These are phyloP conservation scores for Drosophila monieri DNA, from an alignment of 2,888 invertebrate species.

Conservation along the genomic window DNA sequence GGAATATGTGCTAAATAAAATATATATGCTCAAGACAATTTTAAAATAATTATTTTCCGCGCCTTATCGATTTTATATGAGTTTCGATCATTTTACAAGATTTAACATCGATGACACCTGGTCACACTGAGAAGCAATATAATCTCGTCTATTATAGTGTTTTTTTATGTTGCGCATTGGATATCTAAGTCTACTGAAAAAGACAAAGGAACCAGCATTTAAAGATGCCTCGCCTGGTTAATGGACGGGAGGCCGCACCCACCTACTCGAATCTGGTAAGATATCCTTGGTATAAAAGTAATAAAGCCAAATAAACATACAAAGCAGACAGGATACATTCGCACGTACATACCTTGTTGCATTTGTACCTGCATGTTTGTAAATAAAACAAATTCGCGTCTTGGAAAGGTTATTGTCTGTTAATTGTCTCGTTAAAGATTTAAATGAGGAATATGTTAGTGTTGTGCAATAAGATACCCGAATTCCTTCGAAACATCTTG, in stretches of 20 bases:
- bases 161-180: constrained; percentile 29
- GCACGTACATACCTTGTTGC: neutral
- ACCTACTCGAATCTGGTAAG: constrained; percentile 33
- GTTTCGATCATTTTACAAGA: neutral
- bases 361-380: neutral
- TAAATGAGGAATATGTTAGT: neutral
- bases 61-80: neutral
- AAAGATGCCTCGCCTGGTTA: constrained; percentile 15
- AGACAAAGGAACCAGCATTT: constrained; percentile 32
- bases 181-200: constrained; percentile 1
- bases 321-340: neutral
- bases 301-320: neutral
- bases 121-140: constrained; percentile 17
- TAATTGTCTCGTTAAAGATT: neutral
- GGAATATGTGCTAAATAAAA: neutral
- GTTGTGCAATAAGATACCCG: constrained; percentile 1
- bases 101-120: neutral
- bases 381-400: neutral
- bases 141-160: constrained; percentile 28
- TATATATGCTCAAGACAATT: too few species aligned
- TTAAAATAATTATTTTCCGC: neutral
- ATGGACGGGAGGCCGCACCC: constrained; percentile 30
- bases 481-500: neutral
- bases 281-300: neutral
- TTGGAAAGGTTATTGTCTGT: neutral